Evolutionary conservation across 2,888 invertebrate species (phyloP).

Genomic region (Dysmachus trigonus): DNA sequence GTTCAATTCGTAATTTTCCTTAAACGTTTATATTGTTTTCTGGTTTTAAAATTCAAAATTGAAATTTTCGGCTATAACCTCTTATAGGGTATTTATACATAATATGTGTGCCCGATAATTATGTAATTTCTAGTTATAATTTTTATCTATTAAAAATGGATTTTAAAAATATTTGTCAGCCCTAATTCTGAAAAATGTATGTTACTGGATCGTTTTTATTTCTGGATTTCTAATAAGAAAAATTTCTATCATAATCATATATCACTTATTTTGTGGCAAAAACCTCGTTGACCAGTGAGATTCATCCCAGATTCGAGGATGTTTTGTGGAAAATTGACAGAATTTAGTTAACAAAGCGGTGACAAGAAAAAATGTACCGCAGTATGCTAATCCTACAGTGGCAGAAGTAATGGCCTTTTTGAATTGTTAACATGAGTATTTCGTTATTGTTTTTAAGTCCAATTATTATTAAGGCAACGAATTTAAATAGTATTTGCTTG

Average conservation of each 20-base stretch:
- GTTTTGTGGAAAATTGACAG: not conserved
- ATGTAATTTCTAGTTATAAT: too few relatives aligned
- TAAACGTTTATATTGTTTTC: too few relatives aligned
- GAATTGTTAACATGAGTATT: not conserved
- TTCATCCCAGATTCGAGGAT: not conserved
- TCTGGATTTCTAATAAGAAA: not conserved
- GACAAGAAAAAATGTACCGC: not conserved
- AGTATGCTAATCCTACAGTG: not conserved
- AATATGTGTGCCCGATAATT: too few relatives aligned
- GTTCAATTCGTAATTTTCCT: too few relatives aligned
- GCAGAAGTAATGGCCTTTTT: not conserved
- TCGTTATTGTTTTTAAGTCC: not conserved
- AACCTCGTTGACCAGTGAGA: not conserved
- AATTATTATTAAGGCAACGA: not conserved
- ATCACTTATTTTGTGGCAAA: not conserved
- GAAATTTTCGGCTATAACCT: too few relatives aligned
- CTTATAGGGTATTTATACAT: too few relatives aligned
- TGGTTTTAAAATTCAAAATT: too few relatives aligned
- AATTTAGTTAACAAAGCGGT: not conserved
- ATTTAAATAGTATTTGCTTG: not conserved
- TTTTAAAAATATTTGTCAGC: too few relatives aligned
- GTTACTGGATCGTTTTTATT: too few relatives aligned
- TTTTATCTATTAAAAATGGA: too few relatives aligned
- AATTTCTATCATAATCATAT: not conserved
- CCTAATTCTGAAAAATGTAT: not conserved